Evolutionary conservation across 2,888 invertebrate genomes (phyloP).

Genomic region (Eubasilissa splendida): DNA sequence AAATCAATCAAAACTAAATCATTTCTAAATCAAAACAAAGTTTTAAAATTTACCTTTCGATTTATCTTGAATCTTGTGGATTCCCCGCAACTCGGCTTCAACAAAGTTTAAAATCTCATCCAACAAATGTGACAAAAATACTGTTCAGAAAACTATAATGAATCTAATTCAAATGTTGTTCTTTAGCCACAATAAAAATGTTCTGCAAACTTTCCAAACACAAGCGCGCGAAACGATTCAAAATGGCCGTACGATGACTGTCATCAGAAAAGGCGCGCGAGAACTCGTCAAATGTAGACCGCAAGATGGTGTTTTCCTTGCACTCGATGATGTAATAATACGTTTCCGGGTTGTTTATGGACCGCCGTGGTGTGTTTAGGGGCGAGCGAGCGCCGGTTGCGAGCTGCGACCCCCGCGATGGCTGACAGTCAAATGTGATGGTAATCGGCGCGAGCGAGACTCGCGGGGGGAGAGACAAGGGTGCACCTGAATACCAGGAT

Average conservation of each 20-base stretch:
- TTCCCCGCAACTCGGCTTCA: not conserved
- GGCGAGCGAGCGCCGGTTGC: not conserved
- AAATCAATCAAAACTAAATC: not conserved
- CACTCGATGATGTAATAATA: conserved; percentile 12
- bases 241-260: not conserved
- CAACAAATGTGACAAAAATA: not conserved
- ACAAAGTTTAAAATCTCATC: conserved; percentile 2
- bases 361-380: not conserved
- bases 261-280: not conserved
- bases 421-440: conserved; percentile 57
- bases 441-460: conserved; percentile 47
- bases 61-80: not conserved
- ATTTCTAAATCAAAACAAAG: not conserved
- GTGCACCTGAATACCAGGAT: conserved; percentile 45
- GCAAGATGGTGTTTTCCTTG: not conserved
- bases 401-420: conserved; percentile 52
- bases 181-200: not conserved
- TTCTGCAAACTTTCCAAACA: not conserved
- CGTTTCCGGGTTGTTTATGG: conserved; percentile 4
- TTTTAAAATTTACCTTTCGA: conserved; percentile 4
- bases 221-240: conserved; percentile 36
- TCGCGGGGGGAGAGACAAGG: conserved; percentile 22
- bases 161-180: not conserved
- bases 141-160: not conserved
- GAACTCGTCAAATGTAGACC: not conserved